Evolutionary conservation across 2,113 vertebrate genomes (phyloP).

Genomic region (Entelurus aequoreus): DNA sequence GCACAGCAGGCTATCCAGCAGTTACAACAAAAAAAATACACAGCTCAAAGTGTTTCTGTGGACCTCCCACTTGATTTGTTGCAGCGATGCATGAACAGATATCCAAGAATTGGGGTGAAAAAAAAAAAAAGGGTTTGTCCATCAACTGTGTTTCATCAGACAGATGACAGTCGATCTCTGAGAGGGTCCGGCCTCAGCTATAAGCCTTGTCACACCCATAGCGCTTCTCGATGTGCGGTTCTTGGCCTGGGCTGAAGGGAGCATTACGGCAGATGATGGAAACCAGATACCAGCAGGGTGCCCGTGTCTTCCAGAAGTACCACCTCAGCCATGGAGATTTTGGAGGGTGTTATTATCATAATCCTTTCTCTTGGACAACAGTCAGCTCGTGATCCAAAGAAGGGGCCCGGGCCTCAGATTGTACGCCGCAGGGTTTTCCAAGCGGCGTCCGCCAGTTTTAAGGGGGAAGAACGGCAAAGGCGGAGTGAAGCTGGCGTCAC

Average conservation of each 20-base stretch:
- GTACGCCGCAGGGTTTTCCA: conserved; percentile 1
- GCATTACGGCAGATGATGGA: conserved; percentile 54
- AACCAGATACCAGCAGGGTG: conserved; percentile 70
- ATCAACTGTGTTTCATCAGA: conserved; percentile 51
- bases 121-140: conserved; percentile 31
- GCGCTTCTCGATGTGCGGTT: conserved; percentile 31
- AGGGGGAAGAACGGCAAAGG: neutral
- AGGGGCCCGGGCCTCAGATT: conserved; percentile 9
- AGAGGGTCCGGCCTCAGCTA: conserved; percentile 40
- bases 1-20: conserved; percentile 34
- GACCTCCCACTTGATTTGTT: conserved; percentile 35
- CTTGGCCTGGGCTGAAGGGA: conserved; percentile 40
- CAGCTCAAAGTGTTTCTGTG: conserved; percentile 51
- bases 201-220: conserved; percentile 26
- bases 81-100: conserved; percentile 39
- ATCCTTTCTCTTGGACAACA: conserved; percentile 53
- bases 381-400: neutral
- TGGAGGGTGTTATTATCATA: conserved; percentile 70
- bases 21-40: conserved; percentile 24
- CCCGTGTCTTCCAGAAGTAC: conserved; percentile 62
- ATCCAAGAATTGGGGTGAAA: conserved; percentile 5
- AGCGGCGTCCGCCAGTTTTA: neutral
- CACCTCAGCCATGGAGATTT: conserved; percentile 72
- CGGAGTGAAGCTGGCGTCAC: conserved; percentile 10
- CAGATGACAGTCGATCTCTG: conserved; percentile 28